Conservation (phyloP, 2,888 invertebrate species). For the Linnaemya tessellans region DNA sequence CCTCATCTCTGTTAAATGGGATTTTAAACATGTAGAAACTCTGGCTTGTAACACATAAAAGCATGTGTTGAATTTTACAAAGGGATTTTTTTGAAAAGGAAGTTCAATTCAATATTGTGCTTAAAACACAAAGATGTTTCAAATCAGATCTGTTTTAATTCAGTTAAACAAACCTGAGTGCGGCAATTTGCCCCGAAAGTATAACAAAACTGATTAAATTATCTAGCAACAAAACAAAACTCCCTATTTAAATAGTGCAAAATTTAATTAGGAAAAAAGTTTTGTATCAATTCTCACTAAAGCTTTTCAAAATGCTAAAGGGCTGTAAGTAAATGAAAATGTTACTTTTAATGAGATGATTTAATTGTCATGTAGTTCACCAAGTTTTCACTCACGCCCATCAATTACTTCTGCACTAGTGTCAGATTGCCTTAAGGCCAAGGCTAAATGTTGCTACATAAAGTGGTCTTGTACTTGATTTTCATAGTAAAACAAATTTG, state of each 20-base stretch:
- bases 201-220: neutral
- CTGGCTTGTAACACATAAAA: neutral
- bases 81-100: neutral
- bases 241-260: neutral
- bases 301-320: neutral
- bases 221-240: neutral
- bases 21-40: neutral
- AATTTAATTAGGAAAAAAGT: conserved; percentile 3
- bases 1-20: neutral
- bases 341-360: conserved; percentile 27
- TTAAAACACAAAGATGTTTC: neutral
- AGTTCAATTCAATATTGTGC: neutral
- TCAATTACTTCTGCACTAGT: conserved; percentile 31
- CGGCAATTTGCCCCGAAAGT: neutral
- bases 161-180: neutral
- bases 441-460: neutral
- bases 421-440: conserved; percentile 21
- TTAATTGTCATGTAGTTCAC: conserved; percentile 25
- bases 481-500: neutral
- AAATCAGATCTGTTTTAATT: neutral
- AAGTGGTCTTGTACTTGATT: neutral
- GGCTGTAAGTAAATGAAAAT: neutral
- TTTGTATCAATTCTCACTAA: neutral
- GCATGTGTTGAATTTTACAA: neutral
- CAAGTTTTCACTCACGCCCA: conserved; percentile 4